Evolutionary conservation across 2,797 vertebrate species (phyloP), one percentile per base, ranked within the genome.

Genomic region (Helostoma temminkii): DNA sequence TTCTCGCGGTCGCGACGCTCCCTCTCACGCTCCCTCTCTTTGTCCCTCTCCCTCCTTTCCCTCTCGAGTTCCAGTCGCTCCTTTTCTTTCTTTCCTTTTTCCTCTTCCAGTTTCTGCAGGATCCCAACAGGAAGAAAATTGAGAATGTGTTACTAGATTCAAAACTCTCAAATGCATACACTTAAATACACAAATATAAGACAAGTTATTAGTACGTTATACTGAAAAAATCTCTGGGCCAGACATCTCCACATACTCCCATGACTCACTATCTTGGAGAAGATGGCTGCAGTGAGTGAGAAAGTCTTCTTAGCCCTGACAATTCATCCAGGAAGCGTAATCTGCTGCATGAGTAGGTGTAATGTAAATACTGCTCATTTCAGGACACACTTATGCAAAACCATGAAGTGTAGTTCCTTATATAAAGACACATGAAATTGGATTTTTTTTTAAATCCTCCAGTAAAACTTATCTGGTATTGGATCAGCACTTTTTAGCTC

Each of bases 41-140:
- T 96, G 80, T 98, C 96, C 88, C 96, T 94, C 93, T 98, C 96
- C 72, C 95, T 94, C 79, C 96, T 94, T 91, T 97, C 96, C 92
- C 93, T 96, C 91, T 98, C 96, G 78, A 96, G 92, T 92, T 97
- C 96, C 93, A 95, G 94, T 12, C 96, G 95, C 83, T 98, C 97
- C 84, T 97, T 96, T 81, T 98, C 97, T 78, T 97, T 96, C 88
- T 97, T 97, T 84, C 97, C 97, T 93, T 98, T 98, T 89, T 98
- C 97, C 93, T 98, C 97, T 91, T 98, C 97, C 92, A 98, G 95
- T 94, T 98, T 98, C 97, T 98, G 95, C 89, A 95, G 94, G 94
- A 91, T 93, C 89, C 94, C 91, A 42, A 87, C 65, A 80, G 76
- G 81, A 34, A 91, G 66, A 71, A 63, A 76, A 57, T 22, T 16